A percentile compares a stretch with the other conserved stretches of the same genome.
These are phyloP conservation scores for Coelinius sp. DNA, from an alignment of 2,888 invertebrate species.

Conservation along the genomic window DNA sequence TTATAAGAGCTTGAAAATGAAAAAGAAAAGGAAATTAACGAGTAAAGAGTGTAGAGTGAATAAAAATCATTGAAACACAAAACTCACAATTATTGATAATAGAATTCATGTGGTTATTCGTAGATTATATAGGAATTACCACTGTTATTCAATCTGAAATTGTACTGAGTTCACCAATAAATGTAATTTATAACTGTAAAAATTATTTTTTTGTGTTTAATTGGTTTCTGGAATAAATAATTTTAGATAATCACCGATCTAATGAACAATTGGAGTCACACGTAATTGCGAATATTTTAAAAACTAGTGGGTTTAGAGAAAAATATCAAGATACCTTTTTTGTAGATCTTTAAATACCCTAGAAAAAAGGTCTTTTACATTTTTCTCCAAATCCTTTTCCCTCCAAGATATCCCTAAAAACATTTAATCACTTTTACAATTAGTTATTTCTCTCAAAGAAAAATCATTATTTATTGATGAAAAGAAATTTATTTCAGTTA, in stretches of 20 bases:
- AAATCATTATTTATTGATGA: neutral
- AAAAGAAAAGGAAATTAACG: slow-evolving; percentile 31
- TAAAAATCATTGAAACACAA: slow-evolving; percentile 12
- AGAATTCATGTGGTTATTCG: slow-evolving; percentile 17
- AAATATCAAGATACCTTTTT: no score
- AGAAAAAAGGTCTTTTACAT: no score
- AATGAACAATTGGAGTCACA: no score
- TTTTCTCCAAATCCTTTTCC: no score
- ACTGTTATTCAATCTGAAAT: neutral
- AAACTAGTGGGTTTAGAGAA: no score
- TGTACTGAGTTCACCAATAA: slow-evolving; percentile 17
- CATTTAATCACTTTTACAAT: no score
- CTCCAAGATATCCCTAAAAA: no score
- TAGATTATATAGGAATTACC: slow-evolving; percentile 14
- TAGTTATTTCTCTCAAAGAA: no score
- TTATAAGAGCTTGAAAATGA: slow-evolving; percentile 31
- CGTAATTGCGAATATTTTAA: no score
- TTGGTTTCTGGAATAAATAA: no score
- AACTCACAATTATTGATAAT: neutral
- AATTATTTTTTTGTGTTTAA: neutral
- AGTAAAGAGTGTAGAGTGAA: slow-evolving; percentile 28
- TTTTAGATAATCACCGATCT: no score
- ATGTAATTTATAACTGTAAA: slow-evolving; percentile 24
- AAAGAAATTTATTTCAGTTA: slow-evolving; percentile 1
- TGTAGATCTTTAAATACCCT: no score